Base-by-base conservation (phyloP, 2,888 invertebrate genomes). In the Palloptera scutellata region DNA sequence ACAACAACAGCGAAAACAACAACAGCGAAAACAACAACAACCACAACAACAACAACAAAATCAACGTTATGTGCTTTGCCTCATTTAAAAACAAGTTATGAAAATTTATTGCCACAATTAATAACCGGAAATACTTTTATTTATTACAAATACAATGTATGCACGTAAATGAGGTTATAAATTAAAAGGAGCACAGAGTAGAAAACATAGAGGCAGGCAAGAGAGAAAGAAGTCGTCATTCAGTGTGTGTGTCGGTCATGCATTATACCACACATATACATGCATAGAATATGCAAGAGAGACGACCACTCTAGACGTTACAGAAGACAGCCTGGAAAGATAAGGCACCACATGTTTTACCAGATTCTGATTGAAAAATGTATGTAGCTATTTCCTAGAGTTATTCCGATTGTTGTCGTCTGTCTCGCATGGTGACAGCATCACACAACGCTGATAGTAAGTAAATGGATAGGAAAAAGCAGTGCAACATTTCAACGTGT, bases 61-160 rank as follows among this genome's bases (percentile, higher is more conserved):
- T 1, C 30, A 8, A 11, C 15, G 48, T 48, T 48, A 15, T 15
- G 48, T n/a, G 12, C 48, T 15, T n/a, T n/a, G 5, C 40, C 9
- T 55, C 1, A 1, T 17, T 4, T 55, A 10, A 20, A 10, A n/a
- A 20, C 12, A 20, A 30, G 13, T n/a, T 52, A 45, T 60, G 17
- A 61, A 61, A 66, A 66, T 66, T 61, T 61, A 66, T 66, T 55
- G n/a, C 61, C 61, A 61, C 61, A 61, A 66, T 66, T 66, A 66
- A 65, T 65, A 65, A 65, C 52, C 59, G 65, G 65, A 65, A 65
- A 65, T 65, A 42, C 15, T 30, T 30, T 65, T 60, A 65, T 65
- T 65, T 65, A 65, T 65, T 65, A 58, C 59, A 59, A n/a, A 59
- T 59, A 42, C 17, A 5, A 5, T 15, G 15, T 43, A 43, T 43